Percentiles rank a stretch among this genome's conserved stretches.
Conservation (phyloP, 1,140 invertebrate genomes). For the Drosophila sechellia region DNA sequence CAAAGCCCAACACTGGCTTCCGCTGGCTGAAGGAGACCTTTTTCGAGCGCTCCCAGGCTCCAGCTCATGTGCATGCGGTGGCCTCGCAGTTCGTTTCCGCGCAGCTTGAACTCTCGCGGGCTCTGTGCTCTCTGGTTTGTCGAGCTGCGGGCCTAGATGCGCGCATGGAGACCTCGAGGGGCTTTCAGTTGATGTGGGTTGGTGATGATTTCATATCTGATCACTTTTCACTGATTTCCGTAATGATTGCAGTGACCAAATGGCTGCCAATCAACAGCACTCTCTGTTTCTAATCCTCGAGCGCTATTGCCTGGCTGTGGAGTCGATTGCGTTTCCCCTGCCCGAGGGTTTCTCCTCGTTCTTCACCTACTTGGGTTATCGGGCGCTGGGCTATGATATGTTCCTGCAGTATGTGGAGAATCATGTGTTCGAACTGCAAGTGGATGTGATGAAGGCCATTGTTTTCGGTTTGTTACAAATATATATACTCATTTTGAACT, state of each 20-base stretch:
- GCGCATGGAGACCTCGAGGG: slow-evolving; percentile 88
- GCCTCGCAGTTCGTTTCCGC: slow-evolving; percentile 91
- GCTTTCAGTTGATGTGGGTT: slow-evolving; percentile 91
- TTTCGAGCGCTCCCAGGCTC: slow-evolving; percentile 86
- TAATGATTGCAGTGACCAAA: slow-evolving; percentile 88
- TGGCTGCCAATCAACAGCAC: slow-evolving; percentile 88
- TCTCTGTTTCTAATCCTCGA: slow-evolving; percentile 90
- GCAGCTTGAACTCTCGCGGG: slow-evolving; percentile 91
- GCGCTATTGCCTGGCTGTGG: slow-evolving; percentile 90
- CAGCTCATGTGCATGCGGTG: slow-evolving; percentile 91
- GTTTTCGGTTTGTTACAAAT: slow-evolving; percentile 87
- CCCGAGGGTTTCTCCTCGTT: slow-evolving; percentile 94
- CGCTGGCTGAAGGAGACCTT: slow-evolving; percentile 84
- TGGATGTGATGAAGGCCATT: slow-evolving; percentile 93
- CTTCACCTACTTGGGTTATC: slow-evolving; percentile 93
- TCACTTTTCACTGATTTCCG: background rate
- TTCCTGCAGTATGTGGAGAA: slow-evolving; percentile 92
- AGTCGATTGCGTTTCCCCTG: slow-evolving; percentile 92
- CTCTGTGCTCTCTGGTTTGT: slow-evolving; percentile 90
- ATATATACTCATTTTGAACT: slow-evolving; percentile 74
- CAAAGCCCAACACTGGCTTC: slow-evolving; percentile 84
- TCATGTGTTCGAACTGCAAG: slow-evolving; percentile 93
- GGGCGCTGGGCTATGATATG: slow-evolving; percentile 89
- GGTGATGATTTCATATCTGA: too few relatives aligned
- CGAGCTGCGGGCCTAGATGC: slow-evolving; percentile 88